phyloP scores from a whole-genome alignment of 1,140 invertebrate genomes.

The Drosophila miranda region DNA sequence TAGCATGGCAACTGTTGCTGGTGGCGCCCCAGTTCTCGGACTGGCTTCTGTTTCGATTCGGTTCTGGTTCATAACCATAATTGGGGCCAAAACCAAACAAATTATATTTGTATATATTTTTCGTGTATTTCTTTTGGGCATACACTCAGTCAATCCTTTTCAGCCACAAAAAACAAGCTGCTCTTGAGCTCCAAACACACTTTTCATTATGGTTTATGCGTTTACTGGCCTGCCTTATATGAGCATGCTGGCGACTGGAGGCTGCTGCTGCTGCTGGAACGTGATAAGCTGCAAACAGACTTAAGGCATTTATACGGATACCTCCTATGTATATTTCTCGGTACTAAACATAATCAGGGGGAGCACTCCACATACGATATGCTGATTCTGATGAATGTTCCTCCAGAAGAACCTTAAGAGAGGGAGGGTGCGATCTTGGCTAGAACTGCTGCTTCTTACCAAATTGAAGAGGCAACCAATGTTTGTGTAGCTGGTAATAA shows the following conservation, averaged over 20 bases:
- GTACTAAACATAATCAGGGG: not conserved
- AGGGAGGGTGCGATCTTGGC: no score
- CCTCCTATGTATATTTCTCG: no score
- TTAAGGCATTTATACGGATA: not conserved
- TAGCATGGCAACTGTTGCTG: not conserved
- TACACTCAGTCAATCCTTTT: constrained; percentile 49
- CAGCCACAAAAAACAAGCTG: constrained; percentile 46
- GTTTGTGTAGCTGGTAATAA: constrained; percentile 19
- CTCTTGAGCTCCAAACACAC: constrained; percentile 58
- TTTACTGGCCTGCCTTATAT: constrained; percentile 70
- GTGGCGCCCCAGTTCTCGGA: not conserved
- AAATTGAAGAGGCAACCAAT: constrained; percentile 52
- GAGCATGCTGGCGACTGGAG: constrained; percentile 10
- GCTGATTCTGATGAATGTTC: no score
- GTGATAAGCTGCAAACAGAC: constrained; percentile 64
- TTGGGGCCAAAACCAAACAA: constrained; percentile 26
- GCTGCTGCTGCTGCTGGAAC: constrained; percentile 28
- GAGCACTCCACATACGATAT: not conserved
- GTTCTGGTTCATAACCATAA: constrained; percentile 42
- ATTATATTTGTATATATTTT: not conserved
- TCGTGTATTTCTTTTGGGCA: constrained; percentile 5
- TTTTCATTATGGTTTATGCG: constrained; percentile 30
- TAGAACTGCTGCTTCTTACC: no score
- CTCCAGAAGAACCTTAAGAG: no score
- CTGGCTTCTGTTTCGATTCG: constrained; percentile 12